Conservation (phyloP, 2,888 invertebrate species). For the Oxystoma pomonae region DNA sequence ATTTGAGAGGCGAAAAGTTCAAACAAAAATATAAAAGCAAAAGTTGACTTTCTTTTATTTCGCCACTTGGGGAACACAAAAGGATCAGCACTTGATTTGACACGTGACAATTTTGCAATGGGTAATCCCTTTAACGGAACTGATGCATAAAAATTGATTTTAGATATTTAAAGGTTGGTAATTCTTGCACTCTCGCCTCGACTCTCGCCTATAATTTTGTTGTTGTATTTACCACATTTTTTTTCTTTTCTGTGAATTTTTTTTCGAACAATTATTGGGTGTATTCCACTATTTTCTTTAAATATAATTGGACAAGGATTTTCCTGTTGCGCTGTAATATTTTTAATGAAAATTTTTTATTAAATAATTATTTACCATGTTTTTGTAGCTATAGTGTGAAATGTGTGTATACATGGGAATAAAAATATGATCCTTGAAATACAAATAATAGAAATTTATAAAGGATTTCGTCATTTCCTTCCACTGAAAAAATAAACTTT, state of each 20-base stretch:
- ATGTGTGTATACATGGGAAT: constrained; percentile 18
- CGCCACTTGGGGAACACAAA: not conserved
- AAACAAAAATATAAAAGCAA: not conserved
- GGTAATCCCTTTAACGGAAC: not conserved
- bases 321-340: not conserved
- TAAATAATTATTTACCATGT: not conserved
- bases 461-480: constrained; percentile 41
- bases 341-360: not conserved
- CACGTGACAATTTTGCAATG: not conserved
- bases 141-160: not conserved
- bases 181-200: not conserved
- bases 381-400: not conserved
- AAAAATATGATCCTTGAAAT: constrained; percentile 34
- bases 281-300: not conserved
- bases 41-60: not conserved
- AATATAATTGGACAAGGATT: not conserved
- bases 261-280: not conserved
- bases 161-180: not conserved
- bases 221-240: not conserved
- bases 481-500: constrained; percentile 18
- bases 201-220: too few species aligned
- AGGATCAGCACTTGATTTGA: not conserved
- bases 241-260: not conserved
- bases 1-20: not conserved
- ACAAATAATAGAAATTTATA: constrained; percentile 30